Percentiles rank a stretch among this genome's conserved stretches.
Conservation (phyloP, 2,888 invertebrate species). For the Spialia ferax region DNA sequence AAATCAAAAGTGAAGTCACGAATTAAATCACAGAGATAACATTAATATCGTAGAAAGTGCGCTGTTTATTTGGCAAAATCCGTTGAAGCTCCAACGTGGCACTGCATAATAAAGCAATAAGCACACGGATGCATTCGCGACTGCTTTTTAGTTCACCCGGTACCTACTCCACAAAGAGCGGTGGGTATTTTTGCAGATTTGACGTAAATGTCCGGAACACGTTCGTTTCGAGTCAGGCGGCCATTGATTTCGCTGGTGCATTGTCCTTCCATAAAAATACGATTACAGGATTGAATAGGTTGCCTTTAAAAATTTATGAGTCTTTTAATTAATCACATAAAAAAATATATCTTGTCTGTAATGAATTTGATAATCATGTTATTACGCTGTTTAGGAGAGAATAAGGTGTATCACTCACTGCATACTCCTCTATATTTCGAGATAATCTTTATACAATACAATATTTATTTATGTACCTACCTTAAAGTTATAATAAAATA, state of each 20-base stretch:
- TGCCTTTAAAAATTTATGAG: too few relatives aligned
- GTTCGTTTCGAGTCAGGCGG: slow-evolving; percentile 23
- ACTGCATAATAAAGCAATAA: slow-evolving; percentile 38
- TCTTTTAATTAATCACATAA: too few relatives aligned
- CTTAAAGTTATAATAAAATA: too few relatives aligned
- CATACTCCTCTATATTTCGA: too few relatives aligned
- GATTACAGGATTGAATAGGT: slow-evolving; percentile 8
- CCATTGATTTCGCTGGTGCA: slow-evolving; percentile 24
- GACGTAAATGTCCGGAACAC: slow-evolving; percentile 22
- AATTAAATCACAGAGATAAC: not conserved
- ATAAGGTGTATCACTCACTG: too few relatives aligned
- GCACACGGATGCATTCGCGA: slow-evolving; percentile 32
- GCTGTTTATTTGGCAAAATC: slow-evolving; percentile 14
- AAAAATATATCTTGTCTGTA: too few relatives aligned
- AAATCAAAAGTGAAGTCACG: slow-evolving; percentile 1
- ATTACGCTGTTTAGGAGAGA: too few relatives aligned
- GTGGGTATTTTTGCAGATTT: slow-evolving; percentile 17
- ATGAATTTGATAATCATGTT: too few relatives aligned
- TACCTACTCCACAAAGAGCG: slow-evolving; percentile 4
- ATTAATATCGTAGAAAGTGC: slow-evolving; percentile 4
- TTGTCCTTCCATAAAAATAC: not conserved
- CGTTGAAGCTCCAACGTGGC: slow-evolving; percentile 13
- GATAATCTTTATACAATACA: too few relatives aligned
- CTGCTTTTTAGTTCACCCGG: slow-evolving; percentile 29
- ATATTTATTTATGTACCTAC: too few relatives aligned